Evolutionary conservation across 2,888 invertebrate genomes (phyloP).

Genomic region (Abrostola triplasia): DNA sequence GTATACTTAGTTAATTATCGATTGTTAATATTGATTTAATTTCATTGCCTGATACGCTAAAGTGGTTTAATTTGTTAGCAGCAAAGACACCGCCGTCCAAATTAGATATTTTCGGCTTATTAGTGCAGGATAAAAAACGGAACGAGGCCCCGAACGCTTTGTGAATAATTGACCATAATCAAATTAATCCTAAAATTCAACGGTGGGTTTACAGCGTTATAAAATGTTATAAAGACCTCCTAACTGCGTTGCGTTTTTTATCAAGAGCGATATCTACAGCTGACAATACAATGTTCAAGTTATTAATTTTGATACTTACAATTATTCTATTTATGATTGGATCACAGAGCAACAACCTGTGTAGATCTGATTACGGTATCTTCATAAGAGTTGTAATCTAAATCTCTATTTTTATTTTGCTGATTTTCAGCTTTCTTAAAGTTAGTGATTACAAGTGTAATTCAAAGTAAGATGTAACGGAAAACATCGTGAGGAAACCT

Average conservation of each 20-base stretch:
- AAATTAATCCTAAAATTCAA: slow-evolving; percentile 88
- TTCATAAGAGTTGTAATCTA: no score
- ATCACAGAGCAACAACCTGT: not conserved
- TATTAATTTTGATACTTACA: slow-evolving; percentile 7
- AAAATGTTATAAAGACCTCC: slow-evolving; percentile 86
- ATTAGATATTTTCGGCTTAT: slow-evolving; percentile 87
- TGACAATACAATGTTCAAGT: slow-evolving; percentile 17
- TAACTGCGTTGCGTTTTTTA: slow-evolving; percentile 77
- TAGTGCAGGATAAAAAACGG: slow-evolving; percentile 82
- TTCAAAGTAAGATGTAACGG: no score
- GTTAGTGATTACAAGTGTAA: no score
- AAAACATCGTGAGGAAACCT: no score
- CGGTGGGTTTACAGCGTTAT: slow-evolving; percentile 87
- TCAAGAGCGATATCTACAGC: slow-evolving; percentile 51
- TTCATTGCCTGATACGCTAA: slow-evolving; percentile 85
- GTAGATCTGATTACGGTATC: no score
- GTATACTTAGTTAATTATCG: slow-evolving; percentile 85
- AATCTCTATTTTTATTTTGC: no score
- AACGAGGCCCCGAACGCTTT: slow-evolving; percentile 81
- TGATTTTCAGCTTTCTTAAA: no score
- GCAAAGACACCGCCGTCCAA: slow-evolving; percentile 86
- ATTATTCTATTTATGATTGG: not conserved
- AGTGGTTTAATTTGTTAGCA: slow-evolving; percentile 87
- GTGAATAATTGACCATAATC: slow-evolving; percentile 88
- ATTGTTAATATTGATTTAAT: slow-evolving; percentile 86